These are phyloP conservation scores for Polydrusus pterygomalis DNA, from an alignment of 2,888 invertebrate species.

Conservation along the genomic window DNA sequence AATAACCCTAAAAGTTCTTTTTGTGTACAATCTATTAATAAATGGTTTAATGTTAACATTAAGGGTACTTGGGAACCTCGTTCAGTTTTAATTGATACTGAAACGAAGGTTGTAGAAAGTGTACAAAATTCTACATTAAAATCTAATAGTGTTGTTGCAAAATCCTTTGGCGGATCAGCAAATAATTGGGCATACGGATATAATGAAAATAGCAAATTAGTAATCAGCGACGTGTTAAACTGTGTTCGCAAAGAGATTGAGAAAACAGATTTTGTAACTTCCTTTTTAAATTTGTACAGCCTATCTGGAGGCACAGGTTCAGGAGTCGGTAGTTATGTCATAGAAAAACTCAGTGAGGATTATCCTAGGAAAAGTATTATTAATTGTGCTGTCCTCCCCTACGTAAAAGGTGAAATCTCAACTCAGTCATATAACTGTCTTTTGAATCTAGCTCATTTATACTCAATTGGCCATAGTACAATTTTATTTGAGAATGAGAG, in stretches of 20 bases:
- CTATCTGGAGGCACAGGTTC: slow-evolving; percentile 76
- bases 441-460: slow-evolving; percentile 72
- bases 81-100: slow-evolving; percentile 73
- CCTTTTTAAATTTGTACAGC: slow-evolving; percentile 72
- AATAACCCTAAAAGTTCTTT: slow-evolving; percentile 61
- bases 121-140: slow-evolving; percentile 63
- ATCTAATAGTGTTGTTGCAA: slow-evolving; percentile 70
- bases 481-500: slow-evolving; percentile 74
- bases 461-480: slow-evolving; percentile 69
- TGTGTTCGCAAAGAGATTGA: slow-evolving; percentile 71
- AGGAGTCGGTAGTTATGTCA: slow-evolving; percentile 72
- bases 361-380: slow-evolving; percentile 72
- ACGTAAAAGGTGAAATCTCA: slow-evolving; percentile 73
- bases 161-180: slow-evolving; percentile 72
- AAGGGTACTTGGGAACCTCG: slow-evolving; percentile 69
- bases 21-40: slow-evolving; percentile 65
- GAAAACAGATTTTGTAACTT: slow-evolving; percentile 70
- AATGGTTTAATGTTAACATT: slow-evolving; percentile 71
- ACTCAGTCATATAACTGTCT: slow-evolving; percentile 75
- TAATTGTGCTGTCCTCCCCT: slow-evolving; percentile 72
- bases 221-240: slow-evolving; percentile 69
- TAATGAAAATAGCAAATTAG: slow-evolving; percentile 68
- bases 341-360: slow-evolving; percentile 70
- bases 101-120: slow-evolving; percentile 70
- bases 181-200: slow-evolving; percentile 77